Conservation (phyloP, 2,888 invertebrate species). For the Zhuqinia jingwanae region DNA sequence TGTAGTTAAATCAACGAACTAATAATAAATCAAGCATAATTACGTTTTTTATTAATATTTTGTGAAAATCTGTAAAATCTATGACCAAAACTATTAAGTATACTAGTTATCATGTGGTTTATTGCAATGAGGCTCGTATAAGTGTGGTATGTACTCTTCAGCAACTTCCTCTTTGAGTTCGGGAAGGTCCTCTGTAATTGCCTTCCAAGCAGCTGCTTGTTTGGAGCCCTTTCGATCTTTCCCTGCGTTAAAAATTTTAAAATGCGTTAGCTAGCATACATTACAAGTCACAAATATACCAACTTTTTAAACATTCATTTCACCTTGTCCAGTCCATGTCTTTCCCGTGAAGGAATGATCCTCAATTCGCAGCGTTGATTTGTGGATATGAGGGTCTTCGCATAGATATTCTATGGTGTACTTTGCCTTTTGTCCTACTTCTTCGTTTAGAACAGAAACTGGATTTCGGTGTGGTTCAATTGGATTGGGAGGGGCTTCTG, state of each 20-base stretch:
- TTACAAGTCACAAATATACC: not conserved
- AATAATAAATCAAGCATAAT: too few species aligned
- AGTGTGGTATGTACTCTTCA: constrained; percentile 52
- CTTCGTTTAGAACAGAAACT: constrained; percentile 58
- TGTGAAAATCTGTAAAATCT: too few species aligned
- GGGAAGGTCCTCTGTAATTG: constrained; percentile 43
- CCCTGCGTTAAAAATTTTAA: constrained; percentile 39
- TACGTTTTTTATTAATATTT: too few species aligned
- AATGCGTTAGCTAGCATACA: too few species aligned
- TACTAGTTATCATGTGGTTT: not conserved
- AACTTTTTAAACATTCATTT: not conserved
- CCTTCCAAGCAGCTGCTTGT: constrained; percentile 61
- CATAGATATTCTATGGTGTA: constrained; percentile 42
- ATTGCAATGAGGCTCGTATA: constrained; percentile 28
- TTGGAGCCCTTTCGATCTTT: constrained; percentile 39
- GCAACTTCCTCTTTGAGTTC: constrained; percentile 23
- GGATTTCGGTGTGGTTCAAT: constrained; percentile 58
- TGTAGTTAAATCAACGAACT: too few species aligned
- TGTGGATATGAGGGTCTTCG: constrained; percentile 52
- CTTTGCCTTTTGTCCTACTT: constrained; percentile 30
- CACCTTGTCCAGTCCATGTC: constrained; percentile 59
- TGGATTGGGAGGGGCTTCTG: constrained; percentile 32
- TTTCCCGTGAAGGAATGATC: constrained; percentile 48
- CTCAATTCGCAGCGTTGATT: constrained; percentile 7
- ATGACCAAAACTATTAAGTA: not conserved